Evolutionary conservation across 2,113 vertebrate species (phyloP).

Genomic region (Centrocercus urophasianus): DNA sequence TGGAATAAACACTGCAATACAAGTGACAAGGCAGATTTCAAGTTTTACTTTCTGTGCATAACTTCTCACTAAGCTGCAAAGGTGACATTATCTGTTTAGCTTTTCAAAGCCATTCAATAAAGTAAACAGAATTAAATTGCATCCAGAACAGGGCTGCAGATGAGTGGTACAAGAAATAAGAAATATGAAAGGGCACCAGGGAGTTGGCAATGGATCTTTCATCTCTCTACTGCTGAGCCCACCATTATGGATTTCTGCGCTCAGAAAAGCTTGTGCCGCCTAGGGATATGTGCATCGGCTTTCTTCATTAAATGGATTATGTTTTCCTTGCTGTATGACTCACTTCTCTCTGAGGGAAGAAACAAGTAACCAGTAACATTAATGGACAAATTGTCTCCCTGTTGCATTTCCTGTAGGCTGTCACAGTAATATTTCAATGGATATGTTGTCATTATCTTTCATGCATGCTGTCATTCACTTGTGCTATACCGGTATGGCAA

Average conservation of each 20-base stretch:
- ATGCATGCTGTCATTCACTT: background rate
- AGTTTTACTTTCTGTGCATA: background rate
- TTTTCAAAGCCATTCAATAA: background rate
- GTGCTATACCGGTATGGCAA: background rate
- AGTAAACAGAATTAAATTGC: background rate
- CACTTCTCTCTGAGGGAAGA: background rate
- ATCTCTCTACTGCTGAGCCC: background rate
- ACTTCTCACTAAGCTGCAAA: background rate
- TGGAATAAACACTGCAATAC: background rate
- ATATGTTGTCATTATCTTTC: background rate
- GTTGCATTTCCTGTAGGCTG: background rate
- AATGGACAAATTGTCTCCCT: background rate
- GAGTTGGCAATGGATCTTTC: rapidly evolving
- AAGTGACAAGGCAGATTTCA: background rate
- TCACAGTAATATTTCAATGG: background rate
- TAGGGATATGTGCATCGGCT: background rate
- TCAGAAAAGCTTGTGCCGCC: background rate
- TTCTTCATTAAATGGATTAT: background rate
- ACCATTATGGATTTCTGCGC: background rate
- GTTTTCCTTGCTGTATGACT: background rate
- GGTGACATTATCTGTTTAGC: background rate
- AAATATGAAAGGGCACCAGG: background rate
- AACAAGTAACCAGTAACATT: background rate
- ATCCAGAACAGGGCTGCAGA: background rate
- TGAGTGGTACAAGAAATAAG: background rate